Evolutionary conservation across 92 coral and sea anemone species (phyloP), one percentile per base, ranked within the genome.

Genomic region (Pocillopora meandrina): DNA sequence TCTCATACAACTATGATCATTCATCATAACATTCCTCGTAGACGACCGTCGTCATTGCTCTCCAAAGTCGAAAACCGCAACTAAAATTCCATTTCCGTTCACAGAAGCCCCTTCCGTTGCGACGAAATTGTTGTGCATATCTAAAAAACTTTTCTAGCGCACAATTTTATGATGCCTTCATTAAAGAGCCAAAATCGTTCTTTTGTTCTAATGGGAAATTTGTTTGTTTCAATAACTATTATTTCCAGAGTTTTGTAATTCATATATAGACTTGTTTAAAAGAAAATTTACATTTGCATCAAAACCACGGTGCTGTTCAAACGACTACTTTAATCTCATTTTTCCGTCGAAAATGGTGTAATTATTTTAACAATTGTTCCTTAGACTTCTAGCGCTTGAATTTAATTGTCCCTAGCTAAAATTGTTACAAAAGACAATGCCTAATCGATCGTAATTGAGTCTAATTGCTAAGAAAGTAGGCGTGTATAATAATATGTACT

Each of bases 391-490:
- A 18, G 5, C 12, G 57, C 12, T 35, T 31, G 56, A 17, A 64
- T 20, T 47, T 65, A 80, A 78, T 78, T 23, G 67, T 19, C 62
- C 68, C 16, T 6, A 13, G 9, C 65, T 75, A 75, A 58, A 75
- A 34, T 57, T 23, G 79, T 78, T 61, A 62, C 70, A 18, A 5
- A 78, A 61, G 47, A 78, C 71, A 78, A 78, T 61, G 58, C 11
- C 36, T 49, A n/a, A 49, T 61, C 60, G 18, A 33, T 70, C 9
- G 18, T 74, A 20, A 52, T 56, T 74, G 64, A 10, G 52, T 19
- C 9, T 74, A n/a, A 5, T 17, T n/a, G 13, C 8, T n/a, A 15
- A 74, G 42, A 74, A n/a, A 57, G 23, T 18, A 73, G 14, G 9
- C 9, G 52, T 2, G 33, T 21, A 68, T 2, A 67, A 34, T 31